Percentiles rank a stretch among this genome's conserved stretches.
Evolutionary conservation across 1,140 invertebrate genomes (phyloP).

Genomic region (Acromyrmex heyeri): DNA sequence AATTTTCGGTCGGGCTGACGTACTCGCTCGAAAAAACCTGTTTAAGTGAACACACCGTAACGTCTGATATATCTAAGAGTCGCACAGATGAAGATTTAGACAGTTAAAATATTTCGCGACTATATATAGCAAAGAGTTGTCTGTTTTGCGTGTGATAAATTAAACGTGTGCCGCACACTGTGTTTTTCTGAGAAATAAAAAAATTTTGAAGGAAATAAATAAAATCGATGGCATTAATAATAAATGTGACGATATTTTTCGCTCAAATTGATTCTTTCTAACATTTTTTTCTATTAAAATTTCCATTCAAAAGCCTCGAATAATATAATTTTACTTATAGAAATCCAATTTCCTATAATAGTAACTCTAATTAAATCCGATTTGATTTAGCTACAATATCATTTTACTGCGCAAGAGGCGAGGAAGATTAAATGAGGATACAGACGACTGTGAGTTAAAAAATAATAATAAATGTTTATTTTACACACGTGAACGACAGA

Average conservation of each 20-base stretch:
- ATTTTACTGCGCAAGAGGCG: not conserved
- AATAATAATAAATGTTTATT: constrained; percentile 83
- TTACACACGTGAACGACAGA: constrained; percentile 80
- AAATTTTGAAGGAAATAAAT: not conserved
- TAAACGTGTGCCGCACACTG: not conserved
- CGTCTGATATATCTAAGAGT: constrained; percentile 13
- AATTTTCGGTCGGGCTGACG: constrained; percentile 42
- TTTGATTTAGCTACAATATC: not conserved
- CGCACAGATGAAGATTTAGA: not conserved
- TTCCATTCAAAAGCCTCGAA: not conserved
- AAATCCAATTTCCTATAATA: not conserved
- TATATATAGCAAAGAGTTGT: not conserved
- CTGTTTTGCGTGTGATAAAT: not conserved
- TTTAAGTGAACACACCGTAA: constrained; percentile 22
- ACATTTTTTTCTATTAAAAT: not conserved
- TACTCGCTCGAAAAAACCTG: constrained; percentile 19
- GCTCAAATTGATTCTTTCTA: not conserved
- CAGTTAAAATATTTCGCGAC: constrained; percentile 11
- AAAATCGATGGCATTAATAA: not conserved
- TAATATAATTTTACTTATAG: not conserved
- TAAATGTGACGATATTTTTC: not conserved
- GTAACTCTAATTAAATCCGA: not conserved
- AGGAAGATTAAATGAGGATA: constrained; percentile 1
- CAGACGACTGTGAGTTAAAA: constrained; percentile 65
- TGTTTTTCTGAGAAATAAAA: not conserved